Percentiles rank a stretch among this genome's conserved stretches.
These are phyloP conservation scores for Ramphastos sulfuratus DNA, from an alignment of 2,113 vertebrate genomes.

Conservation along the genomic window DNA sequence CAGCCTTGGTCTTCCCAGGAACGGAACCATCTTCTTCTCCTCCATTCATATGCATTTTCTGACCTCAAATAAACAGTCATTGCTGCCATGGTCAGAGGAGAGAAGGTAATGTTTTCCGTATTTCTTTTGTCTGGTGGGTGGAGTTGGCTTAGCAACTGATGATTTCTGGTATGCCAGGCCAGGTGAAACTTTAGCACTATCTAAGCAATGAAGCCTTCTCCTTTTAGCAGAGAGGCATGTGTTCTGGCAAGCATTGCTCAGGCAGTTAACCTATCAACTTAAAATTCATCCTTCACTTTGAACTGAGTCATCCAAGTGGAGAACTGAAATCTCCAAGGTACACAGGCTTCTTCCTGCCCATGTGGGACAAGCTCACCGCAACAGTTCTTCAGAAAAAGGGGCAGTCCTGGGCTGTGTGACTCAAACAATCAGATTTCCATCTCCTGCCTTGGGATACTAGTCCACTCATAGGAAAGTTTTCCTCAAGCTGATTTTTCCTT, in stretches of 20 bases:
- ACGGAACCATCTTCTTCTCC: not conserved
- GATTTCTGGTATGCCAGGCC: not conserved
- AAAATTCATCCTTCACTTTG: slow-evolving; percentile 53
- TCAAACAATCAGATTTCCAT: slow-evolving; percentile 61
- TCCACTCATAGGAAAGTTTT: slow-evolving; percentile 50
- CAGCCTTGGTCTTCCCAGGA: not conserved
- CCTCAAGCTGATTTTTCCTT: slow-evolving; percentile 20
- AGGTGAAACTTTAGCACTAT: slow-evolving; percentile 48
- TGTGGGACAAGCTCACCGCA: slow-evolving; percentile 35
- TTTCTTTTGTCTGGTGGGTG: not conserved
- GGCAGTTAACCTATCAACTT: slow-evolving; percentile 42
- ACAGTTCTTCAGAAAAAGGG: not conserved
- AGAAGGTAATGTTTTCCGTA: not conserved
- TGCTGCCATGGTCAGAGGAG: not conserved
- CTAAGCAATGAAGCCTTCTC: not conserved
- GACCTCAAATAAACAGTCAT: not conserved
- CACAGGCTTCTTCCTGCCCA: not conserved
- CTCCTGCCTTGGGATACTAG: slow-evolving; percentile 32
- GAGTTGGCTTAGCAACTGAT: not conserved
- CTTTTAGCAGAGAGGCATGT: not conserved
- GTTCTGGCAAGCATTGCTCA: not conserved
- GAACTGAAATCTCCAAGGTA: slow-evolving; percentile 45
- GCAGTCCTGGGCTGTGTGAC: slow-evolving; percentile 31
- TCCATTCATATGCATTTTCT: not conserved
- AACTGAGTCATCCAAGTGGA: slow-evolving; percentile 56